Percentiles rank a stretch among this genome's conserved stretches.
Evolutionary conservation across 2,113 vertebrate genomes (phyloP).

Genomic region (Myocastor coypus): DNA sequence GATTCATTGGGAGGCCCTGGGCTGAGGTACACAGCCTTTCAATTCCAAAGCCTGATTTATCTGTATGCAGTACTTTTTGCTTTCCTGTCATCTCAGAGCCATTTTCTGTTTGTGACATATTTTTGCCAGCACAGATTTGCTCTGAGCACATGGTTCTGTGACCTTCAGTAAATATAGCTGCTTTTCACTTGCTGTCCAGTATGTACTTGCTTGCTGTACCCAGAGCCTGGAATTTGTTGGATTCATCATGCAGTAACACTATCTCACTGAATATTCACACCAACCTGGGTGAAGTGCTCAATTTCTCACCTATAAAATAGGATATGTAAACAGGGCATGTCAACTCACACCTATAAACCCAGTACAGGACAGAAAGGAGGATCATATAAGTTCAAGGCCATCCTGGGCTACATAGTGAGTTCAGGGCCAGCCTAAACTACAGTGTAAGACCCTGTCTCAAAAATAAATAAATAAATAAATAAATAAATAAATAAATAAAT

Average conservation of each 20-base stretch:
- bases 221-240: neutral
- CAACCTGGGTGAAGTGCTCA: neutral
- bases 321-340: neutral
- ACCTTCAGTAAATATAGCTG: neutral
- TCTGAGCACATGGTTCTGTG: neutral
- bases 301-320: neutral
- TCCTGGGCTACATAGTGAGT: too few relatives aligned
- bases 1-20: neutral
- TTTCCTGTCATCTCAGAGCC: neutral
- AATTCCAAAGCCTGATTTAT: neutral
- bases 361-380: too few relatives aligned
- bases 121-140: neutral
- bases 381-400: too few relatives aligned
- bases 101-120: neutral
- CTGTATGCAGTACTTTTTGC: neutral
- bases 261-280: neutral
- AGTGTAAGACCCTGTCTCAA: neutral
- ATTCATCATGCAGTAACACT: neutral
- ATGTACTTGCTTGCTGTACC: neutral
- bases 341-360: too few relatives aligned
- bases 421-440: too few relatives aligned
- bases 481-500: neutral
- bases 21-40: neutral
- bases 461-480: too few relatives aligned
- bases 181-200: neutral